Conservation (phyloP, 2,888 invertebrate genomes). For the Lithophane semibrunnea region DNA sequence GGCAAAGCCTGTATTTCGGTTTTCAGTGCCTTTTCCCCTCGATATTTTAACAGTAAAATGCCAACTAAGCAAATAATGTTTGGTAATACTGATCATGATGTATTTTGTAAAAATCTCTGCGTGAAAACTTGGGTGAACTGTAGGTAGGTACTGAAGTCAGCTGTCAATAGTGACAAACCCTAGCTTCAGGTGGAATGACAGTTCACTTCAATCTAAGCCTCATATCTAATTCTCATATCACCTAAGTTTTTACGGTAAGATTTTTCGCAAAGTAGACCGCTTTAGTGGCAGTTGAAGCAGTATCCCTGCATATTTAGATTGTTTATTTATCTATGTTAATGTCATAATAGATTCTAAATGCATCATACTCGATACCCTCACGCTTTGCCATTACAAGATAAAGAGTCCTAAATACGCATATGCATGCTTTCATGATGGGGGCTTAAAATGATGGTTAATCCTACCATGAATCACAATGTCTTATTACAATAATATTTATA, state of each 20-base stretch:
- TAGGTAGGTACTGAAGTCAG: too few relatives aligned
- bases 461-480: conserved; percentile 72
- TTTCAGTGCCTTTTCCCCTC: too few relatives aligned
- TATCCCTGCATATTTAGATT: neutral
- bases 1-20: too few relatives aligned
- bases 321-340: conserved; percentile 15
- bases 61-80: too few relatives aligned
- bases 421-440: conserved; percentile 63
- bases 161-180: neutral
- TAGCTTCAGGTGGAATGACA: neutral
- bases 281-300: neutral
- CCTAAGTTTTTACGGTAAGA: neutral
- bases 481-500: conserved; percentile 77
- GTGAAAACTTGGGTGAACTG: neutral
- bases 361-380: conserved; percentile 19
- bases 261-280: too few relatives aligned
- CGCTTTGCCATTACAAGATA: conserved; percentile 45
- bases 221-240: too few relatives aligned
- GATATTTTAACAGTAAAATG: too few relatives aligned
- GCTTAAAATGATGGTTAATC: conserved; percentile 71
- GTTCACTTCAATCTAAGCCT: too few relatives aligned
- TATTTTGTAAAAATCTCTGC: neutral
- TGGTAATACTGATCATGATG: neutral
- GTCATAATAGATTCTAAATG: conserved; percentile 27
- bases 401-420: conserved; percentile 60